A percentile compares a stretch with the other conserved stretches of the same genome.
Evolutionary conservation across 2,113 vertebrate genomes (phyloP).

Genomic region (Coregonus clupeaformis): DNA sequence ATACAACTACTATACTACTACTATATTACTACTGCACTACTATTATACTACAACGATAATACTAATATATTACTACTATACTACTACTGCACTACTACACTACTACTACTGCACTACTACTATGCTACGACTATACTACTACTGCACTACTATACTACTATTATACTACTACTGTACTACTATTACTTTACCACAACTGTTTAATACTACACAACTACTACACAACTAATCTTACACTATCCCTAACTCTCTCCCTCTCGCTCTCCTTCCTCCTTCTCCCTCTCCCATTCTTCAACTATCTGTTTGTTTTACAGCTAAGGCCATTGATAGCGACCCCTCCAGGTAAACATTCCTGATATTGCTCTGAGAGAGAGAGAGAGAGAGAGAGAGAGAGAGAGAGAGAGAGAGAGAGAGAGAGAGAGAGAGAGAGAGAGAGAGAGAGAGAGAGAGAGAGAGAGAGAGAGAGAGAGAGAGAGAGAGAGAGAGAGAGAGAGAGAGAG

Average conservation of each 20-base stretch:
- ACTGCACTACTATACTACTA: too few relatives aligned
- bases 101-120: too few relatives aligned
- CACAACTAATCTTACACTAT: neutral
- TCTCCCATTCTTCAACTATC: neutral
- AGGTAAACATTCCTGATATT: constrained; percentile 61
- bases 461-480: neutral
- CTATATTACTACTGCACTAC: too few relatives aligned
- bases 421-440: neutral
- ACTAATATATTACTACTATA: too few relatives aligned
- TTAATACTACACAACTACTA: neutral
- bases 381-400: neutral
- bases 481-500: neutral
- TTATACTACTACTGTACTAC: too few relatives aligned
- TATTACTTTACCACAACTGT: neutral
- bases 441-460: neutral
- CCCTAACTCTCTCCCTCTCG: neutral
- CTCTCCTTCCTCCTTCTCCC: neutral
- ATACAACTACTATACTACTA: too few relatives aligned
- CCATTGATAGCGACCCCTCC: constrained; percentile 76
- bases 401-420: neutral
- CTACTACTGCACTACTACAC: too few relatives aligned
- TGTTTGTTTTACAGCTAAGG: constrained; percentile 64
- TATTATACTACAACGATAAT: too few relatives aligned
- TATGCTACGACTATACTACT: too few relatives aligned
- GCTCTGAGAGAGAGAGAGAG: constrained; percentile 17